Conservation (phyloP, 2,113 vertebrate species). For the Dasyornis broadbenti region DNA sequence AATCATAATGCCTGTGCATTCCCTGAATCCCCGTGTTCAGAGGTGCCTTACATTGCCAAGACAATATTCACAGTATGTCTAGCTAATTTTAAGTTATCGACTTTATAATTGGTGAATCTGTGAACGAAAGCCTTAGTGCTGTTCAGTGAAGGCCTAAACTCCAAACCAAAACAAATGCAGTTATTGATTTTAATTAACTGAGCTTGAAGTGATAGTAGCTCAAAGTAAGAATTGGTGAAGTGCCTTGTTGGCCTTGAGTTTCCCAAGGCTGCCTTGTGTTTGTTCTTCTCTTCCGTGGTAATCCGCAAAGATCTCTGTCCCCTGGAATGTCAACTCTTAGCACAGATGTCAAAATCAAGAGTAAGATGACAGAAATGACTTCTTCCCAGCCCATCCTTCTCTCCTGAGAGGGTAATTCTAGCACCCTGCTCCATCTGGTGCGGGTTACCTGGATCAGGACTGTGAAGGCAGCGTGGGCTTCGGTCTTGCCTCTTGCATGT, state of each 20-base stretch:
- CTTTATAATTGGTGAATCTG: constrained; percentile 1
- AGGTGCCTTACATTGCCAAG: background rate
- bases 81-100: constrained; percentile 46
- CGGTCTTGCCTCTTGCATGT: background rate
- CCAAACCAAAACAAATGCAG: constrained; percentile 39
- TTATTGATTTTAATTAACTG: constrained; percentile 59
- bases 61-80: background rate
- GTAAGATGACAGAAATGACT: background rate
- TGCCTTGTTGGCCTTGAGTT: background rate
- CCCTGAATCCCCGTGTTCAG: background rate
- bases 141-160: constrained; percentile 13
- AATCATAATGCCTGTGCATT: background rate
- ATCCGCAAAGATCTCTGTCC: background rate
- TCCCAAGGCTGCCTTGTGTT: background rate
- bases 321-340: background rate
- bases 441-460: fast-evolving
- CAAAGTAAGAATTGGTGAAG: background rate
- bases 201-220: background rate
- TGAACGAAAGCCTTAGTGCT: background rate
- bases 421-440: background rate
- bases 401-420: background rate
- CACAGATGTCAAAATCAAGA: background rate
- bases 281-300: background rate
- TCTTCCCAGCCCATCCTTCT: background rate
- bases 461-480: fast-evolving